A percentile compares a stretch with the other conserved stretches of the same genome.
Conservation (phyloP, 2,888 invertebrate species). For the Synanthedon tipuliformis region DNA sequence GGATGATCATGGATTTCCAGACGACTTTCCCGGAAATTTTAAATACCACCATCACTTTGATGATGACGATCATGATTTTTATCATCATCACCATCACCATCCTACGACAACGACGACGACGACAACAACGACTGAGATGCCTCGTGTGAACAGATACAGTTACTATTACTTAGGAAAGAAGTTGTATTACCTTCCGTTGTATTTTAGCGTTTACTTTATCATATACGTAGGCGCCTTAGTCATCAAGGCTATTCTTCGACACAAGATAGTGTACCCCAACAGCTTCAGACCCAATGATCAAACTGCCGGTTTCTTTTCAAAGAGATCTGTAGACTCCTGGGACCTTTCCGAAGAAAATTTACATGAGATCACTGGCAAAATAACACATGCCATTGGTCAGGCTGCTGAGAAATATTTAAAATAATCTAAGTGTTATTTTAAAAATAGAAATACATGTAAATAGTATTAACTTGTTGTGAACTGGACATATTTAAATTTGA, state of each 20-base stretch:
- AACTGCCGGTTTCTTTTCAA: slow-evolving; percentile 51
- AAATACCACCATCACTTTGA: slow-evolving; percentile 56
- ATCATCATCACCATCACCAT: slow-evolving; percentile 39
- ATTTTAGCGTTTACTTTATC: slow-evolving; percentile 79
- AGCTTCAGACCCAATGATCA: slow-evolving; percentile 57
- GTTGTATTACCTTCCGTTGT: slow-evolving; percentile 79
- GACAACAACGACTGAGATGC: slow-evolving; percentile 61
- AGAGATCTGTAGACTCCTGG: slow-evolving; percentile 51
- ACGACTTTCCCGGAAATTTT: slow-evolving; percentile 56
- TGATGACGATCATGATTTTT: slow-evolving; percentile 29
- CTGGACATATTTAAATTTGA: slow-evolving; percentile 52
- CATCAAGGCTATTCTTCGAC: slow-evolving; percentile 77
- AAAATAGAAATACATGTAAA: neutral
- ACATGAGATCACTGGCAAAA: slow-evolving; percentile 55
- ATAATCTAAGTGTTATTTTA: slow-evolving; percentile 6
- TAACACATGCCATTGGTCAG: slow-evolving; percentile 50
- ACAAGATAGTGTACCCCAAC: slow-evolving; percentile 76
- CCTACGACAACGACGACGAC: slow-evolving; percentile 47
- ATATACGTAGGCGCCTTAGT: slow-evolving; percentile 79
- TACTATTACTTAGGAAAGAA: slow-evolving; percentile 82
- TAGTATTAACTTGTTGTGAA: slow-evolving; percentile 37
- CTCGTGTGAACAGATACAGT: slow-evolving; percentile 74
- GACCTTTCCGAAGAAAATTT: slow-evolving; percentile 60
- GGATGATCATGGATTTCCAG: slow-evolving; percentile 53
- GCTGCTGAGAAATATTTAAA: slow-evolving; percentile 52